These are phyloP conservation scores for Crotalus viridis DNA, from an alignment of 2,113 vertebrate species.

Conservation along the genomic window DNA sequence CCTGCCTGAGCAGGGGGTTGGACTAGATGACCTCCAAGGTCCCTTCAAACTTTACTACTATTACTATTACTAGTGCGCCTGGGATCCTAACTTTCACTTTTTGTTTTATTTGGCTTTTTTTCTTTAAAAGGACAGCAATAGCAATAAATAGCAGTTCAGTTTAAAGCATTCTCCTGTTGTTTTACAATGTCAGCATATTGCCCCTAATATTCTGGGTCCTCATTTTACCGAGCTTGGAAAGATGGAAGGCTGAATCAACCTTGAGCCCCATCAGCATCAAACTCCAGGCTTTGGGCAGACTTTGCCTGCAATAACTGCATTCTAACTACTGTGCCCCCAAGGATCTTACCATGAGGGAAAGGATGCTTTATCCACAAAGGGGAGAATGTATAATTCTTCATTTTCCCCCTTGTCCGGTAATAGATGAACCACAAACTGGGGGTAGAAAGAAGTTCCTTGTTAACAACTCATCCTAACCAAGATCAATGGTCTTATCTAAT, in stretches of 20 bases:
- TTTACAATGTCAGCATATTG: not conserved
- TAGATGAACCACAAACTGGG: not conserved
- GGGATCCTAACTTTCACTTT: not conserved
- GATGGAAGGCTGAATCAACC: not conserved
- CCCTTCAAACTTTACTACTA: too few relatives aligned
- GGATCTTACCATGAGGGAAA: not conserved
- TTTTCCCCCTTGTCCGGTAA: not conserved
- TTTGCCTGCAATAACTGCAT: not conserved
- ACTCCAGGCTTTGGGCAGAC: not conserved
- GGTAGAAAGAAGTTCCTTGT: not conserved
- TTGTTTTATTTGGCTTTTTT: not conserved
- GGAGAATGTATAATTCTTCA: not conserved
- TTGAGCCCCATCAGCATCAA: not conserved
- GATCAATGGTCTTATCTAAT: slow-evolving; percentile 22
- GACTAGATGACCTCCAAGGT: too few relatives aligned
- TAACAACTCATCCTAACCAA: not conserved
- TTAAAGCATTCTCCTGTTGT: not conserved
- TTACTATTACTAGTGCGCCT: too few relatives aligned
- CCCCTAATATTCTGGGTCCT: not conserved
- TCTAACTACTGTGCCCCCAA: not conserved
- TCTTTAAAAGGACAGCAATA: not conserved
- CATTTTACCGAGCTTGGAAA: not conserved
- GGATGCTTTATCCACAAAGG: not conserved
- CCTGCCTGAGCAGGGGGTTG: too few relatives aligned
- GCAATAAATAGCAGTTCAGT: not conserved